Evolutionary conservation across 1,140 invertebrate species (phyloP).

Genomic region (Aphidius ervi): DNA sequence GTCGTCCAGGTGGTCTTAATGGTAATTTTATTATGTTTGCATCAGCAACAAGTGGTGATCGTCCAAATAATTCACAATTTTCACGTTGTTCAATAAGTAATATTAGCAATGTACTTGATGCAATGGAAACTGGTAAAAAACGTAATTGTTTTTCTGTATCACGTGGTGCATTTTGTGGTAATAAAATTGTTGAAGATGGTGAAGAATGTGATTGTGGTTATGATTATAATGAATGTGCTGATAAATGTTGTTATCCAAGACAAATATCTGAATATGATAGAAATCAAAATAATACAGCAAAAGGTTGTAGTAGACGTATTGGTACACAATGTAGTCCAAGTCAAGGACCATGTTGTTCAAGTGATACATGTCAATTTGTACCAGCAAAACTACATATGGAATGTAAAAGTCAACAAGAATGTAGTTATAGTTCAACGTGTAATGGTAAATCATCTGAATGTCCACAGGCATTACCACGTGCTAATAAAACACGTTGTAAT

Average conservation of each 20-base stretch:
- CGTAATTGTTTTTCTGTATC: slow-evolving; percentile 91
- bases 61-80: slow-evolving; percentile 93
- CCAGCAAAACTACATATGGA: slow-evolving; percentile 58
- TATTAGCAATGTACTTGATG: slow-evolving; percentile 90
- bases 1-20: slow-evolving; percentile 79
- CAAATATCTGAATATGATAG: slow-evolving; percentile 67
- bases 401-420: slow-evolving; percentile 85
- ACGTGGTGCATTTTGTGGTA: slow-evolving; percentile 95
- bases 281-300: slow-evolving; percentile 67
- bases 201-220: slow-evolving; percentile 99
- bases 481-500: slow-evolving; percentile 81
- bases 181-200: slow-evolving; percentile 95
- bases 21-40: slow-evolving; percentile 99
- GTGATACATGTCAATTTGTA: slow-evolving; percentile 78
- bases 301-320: slow-evolving; percentile 73
- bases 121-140: slow-evolving; percentile 86
- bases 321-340: slow-evolving; percentile 88
- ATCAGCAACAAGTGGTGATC: slow-evolving; percentile 88
- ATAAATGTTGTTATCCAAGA: slow-evolving; percentile 91
- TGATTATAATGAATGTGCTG: slow-evolving; percentile 86
- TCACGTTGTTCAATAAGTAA: slow-evolving; percentile 90
- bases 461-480: slow-evolving; percentile 71
- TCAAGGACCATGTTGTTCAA: slow-evolving; percentile 92
- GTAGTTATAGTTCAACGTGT: slow-evolving; percentile 79
- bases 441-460: slow-evolving; percentile 83